phyloP scores from a whole-genome alignment of 2,113 vertebrate species.

The Semnornis frantzii region DNA sequence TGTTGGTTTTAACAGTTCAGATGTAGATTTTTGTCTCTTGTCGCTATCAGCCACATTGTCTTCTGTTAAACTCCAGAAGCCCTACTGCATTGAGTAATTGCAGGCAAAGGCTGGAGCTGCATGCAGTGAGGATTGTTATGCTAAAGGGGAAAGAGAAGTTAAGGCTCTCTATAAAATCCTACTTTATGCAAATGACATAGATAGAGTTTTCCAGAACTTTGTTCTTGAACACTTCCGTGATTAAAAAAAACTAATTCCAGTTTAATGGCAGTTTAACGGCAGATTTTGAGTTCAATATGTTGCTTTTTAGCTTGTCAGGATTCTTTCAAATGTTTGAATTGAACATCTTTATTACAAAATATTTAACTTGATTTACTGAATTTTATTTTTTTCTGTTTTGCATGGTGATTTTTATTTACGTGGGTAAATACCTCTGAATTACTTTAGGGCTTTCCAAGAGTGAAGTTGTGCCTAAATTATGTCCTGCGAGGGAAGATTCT shows the following conservation, averaged over 20 bases:
- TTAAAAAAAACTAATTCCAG: neutral
- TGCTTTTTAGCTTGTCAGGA: neutral
- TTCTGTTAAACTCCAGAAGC: neutral
- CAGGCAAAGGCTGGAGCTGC: neutral
- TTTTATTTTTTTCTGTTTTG: neutral
- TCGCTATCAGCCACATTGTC: neutral
- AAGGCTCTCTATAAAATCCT: neutral
- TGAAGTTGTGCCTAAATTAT: neutral
- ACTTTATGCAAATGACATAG: neutral
- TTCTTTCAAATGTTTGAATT: neutral
- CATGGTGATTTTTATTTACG: neutral
- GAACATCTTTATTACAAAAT: neutral
- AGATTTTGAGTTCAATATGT: neutral
- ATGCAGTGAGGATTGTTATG: neutral
- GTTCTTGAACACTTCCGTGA: neutral
- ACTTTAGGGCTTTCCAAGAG: neutral
- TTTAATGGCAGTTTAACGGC: neutral
- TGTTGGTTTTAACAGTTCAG: neutral
- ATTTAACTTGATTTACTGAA: neutral
- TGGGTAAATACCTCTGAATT: neutral
- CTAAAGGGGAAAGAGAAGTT: neutral
- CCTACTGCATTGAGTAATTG: neutral
- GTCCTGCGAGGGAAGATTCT: neutral
- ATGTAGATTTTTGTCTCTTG: neutral
- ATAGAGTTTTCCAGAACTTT: neutral